These are phyloP conservation scores for Tenodera sinensis DNA, from an alignment of 2,888 invertebrate genomes.

Conservation along the genomic window DNA sequence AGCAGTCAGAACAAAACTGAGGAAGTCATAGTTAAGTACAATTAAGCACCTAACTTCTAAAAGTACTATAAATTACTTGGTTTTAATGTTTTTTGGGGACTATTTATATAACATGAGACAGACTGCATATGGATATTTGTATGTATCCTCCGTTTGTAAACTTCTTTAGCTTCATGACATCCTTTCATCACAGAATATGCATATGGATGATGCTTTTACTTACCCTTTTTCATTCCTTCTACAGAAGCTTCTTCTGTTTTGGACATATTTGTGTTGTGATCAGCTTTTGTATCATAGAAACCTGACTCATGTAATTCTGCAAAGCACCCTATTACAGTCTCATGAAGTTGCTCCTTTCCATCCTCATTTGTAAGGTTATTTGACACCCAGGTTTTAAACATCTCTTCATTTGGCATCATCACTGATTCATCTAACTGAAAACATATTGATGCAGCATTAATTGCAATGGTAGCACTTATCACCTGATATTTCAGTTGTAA, in stretches of 20 bases:
- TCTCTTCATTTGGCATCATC: constrained; percentile 11
- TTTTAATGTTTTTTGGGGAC: no score
- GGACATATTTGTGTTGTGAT: not conserved
- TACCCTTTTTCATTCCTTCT: constrained; percentile 1
- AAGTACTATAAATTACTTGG: no score
- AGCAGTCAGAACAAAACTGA: no score
- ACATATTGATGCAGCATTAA: not conserved
- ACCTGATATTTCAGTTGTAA: no score
- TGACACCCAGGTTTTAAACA: constrained; percentile 4
- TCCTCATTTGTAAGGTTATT: not conserved
- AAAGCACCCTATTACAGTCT: not conserved
- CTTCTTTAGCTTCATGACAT: no score
- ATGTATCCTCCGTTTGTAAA: no score
- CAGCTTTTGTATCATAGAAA: not conserved
- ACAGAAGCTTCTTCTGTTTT: not conserved
- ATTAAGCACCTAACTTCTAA: no score
- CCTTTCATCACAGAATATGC: no score
- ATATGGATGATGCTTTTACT: not conserved
- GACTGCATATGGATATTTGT: no score
- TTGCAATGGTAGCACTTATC: not conserved
- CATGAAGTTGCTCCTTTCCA: not conserved
- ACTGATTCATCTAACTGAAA: constrained; percentile 2
- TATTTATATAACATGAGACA: no score
- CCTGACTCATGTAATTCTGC: not conserved
- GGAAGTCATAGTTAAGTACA: no score